Evolutionary conservation across 2,888 invertebrate genomes (phyloP), one percentile per base, ranked within the genome.

Genomic region (Fragum whitleyi): DNA sequence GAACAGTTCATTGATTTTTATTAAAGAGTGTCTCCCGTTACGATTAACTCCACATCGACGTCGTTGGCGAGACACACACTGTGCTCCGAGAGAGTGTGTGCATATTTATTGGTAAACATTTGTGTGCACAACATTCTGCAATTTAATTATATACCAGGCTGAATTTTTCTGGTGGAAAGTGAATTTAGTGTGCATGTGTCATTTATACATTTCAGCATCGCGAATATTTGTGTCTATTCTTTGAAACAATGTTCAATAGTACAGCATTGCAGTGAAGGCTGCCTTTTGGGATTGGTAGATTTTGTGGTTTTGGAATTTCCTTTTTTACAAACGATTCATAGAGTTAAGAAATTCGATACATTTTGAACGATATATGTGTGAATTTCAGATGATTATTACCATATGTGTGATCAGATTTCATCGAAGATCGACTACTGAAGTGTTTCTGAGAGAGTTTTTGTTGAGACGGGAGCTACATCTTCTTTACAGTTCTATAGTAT

Each of bases 1-100:
- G 62, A 62, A 62, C 36, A 32, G 62, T 62, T 36, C 62, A 62
- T 62, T 62, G 62, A 62, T 62, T 62, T 62, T 62, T 62, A 62
- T 62, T 62, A 62, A 62, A 62, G 62, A 62, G 62, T 62, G 32
- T n/a, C 32, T 62, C 62, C 21, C 62, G 32, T 23, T 62, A 36
- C 62, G 62, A 62, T 62, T 62, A 36, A 6, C 62, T 62, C 62
- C n/a, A 36, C 62, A 62, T 36, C 19, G 62, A 62, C 62, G 11
- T 32, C 62, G 0, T 32, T 0, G 62, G 3, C 9, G 62, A 62
- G 62, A 36, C 62, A 36, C 32, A 26, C 57, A 23, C 57, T 57
- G 26, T 2, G 47, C 16, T 47, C 47, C 14, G 19, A 9, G 14
- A 19, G 47, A 19, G 47, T 47, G 47, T 47, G 47, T 47, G 16